These are phyloP conservation scores for human DNA, from an alignment of 2,113 vertebrate species.

Conservation along the genomic window GRCh38 chr18:47878501-47879000, in stretches of 20 bases:
- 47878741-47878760: too few relatives aligned
- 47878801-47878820: background rate
- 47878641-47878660: background rate
- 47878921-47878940: background rate
- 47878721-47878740: background rate
- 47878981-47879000: too few relatives aligned
- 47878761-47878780: background rate
- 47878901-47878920: background rate
- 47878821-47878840: background rate
- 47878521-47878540: too few relatives aligned
- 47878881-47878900: background rate
- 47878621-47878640: too few relatives aligned
- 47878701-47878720: background rate
- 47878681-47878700: background rate
- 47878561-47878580: too few relatives aligned
- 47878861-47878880: background rate
- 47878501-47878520: too few relatives aligned
- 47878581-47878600: too few relatives aligned
- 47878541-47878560: too few relatives aligned
- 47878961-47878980: too few relatives aligned
- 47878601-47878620: too few relatives aligned
- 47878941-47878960: too few relatives aligned
- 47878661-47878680: background rate
- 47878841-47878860: background rate
- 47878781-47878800: background rate